These are phyloP conservation scores for Diadegma fenestrale DNA, from an alignment of 2,888 invertebrate species.

Conservation along the genomic window DNA sequence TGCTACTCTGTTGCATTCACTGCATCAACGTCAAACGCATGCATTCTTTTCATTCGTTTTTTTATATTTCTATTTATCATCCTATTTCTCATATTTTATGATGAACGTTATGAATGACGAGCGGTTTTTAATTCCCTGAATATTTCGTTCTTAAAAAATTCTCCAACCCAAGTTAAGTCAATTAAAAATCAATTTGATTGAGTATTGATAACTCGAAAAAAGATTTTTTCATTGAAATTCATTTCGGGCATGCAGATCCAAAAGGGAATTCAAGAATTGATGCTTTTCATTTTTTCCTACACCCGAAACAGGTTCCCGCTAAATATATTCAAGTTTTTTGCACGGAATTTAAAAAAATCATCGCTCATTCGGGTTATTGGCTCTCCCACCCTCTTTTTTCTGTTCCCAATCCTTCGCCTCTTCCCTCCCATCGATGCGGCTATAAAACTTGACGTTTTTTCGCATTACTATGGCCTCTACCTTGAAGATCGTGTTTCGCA, in stretches of 20 bases:
- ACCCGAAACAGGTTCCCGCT: not conserved
- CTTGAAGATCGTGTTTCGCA: conserved; percentile 73
- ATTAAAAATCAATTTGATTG: not conserved
- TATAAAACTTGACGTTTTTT: conserved; percentile 52
- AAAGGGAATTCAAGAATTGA: not conserved
- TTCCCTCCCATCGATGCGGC: conserved; percentile 14
- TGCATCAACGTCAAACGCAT: conserved; percentile 31
- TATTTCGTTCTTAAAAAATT: not conserved
- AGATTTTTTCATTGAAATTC: not conserved
- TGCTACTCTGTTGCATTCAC: conserved; percentile 32
- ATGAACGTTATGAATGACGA: not conserved
- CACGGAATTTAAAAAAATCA: not conserved
- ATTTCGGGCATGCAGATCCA: not conserved
- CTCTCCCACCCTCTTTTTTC: not conserved
- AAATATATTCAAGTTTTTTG: not conserved
- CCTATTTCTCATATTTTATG: not conserved
- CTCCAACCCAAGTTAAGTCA: not conserved
- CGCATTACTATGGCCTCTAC: conserved; percentile 70
- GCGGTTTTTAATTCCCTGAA: conserved; percentile 4
- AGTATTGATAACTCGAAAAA: not conserved
- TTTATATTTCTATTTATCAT: conserved; percentile 23
- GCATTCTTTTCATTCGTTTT: conserved; percentile 11
- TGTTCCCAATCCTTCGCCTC: conserved; percentile 41
- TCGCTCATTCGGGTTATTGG: not conserved
- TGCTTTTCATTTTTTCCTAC: not conserved